Percentiles rank a stretch among this genome's conserved stretches.
phyloP scores from a whole-genome alignment of 2,888 invertebrate genomes.

The Brachyptera putata region DNA sequence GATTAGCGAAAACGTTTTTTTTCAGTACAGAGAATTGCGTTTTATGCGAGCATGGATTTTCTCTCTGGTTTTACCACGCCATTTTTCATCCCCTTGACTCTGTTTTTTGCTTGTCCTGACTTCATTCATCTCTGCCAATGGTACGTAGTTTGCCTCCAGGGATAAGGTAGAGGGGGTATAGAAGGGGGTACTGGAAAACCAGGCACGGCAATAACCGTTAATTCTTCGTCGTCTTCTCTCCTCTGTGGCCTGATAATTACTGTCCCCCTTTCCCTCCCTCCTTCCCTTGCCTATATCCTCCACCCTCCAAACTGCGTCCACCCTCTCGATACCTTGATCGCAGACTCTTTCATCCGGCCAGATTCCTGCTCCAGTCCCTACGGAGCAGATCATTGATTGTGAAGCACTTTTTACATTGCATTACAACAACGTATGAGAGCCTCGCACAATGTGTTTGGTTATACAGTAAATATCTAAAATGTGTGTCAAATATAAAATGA shows the following conservation, averaged over 20 bases:
- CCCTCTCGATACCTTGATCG: slow-evolving; percentile 10
- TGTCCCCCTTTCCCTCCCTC: neutral
- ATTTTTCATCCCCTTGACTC: slow-evolving; percentile 5
- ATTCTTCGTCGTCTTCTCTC: slow-evolving; percentile 20
- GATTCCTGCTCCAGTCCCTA: neutral
- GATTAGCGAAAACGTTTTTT: too few relatives aligned
- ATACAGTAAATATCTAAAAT: too few relatives aligned
- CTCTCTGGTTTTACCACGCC: too few relatives aligned
- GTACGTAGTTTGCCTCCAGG: neutral
- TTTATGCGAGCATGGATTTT: too few relatives aligned
- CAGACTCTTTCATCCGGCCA: neutral
- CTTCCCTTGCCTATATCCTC: neutral
- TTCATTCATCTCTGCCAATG: slow-evolving; percentile 8
- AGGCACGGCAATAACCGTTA: slow-evolving; percentile 18
- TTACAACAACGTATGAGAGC: too few relatives aligned
- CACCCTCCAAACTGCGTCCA: neutral
- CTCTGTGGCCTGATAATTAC: slow-evolving; percentile 19
- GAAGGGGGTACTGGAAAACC: neutral
- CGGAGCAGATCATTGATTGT: neutral
- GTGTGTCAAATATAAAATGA: too few relatives aligned
- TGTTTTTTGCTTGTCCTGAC: neutral
- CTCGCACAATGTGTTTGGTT: too few relatives aligned
- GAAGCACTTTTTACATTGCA: too few relatives aligned
- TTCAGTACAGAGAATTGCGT: too few relatives aligned
- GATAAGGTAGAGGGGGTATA: too few relatives aligned